Base-by-base conservation (phyloP, 2,113 vertebrate genomes). In the Cephalopholis sonnerati region DNA sequence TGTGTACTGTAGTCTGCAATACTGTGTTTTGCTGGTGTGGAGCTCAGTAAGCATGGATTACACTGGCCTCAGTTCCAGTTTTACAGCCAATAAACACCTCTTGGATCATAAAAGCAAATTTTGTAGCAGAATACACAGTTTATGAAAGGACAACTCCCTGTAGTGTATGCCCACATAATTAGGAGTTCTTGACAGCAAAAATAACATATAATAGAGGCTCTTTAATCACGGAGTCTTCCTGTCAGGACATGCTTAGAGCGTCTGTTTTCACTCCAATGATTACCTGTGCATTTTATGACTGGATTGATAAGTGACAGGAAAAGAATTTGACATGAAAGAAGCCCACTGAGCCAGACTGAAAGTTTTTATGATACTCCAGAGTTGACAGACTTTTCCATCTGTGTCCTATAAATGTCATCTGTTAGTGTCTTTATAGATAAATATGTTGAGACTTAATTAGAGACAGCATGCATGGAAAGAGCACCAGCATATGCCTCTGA, bases 251-350 rank as follows among this genome's bases (percentile, higher is more conserved):
- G 86, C 61, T 16, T 1, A 12, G 5, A 72, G 62, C 29, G 25
- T 77, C 79, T 87, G 73, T 66, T 66, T 79, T 83, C 36, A 68
- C 61, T 29, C 36, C 11, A 1, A 62, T 61, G 55, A 57, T 67
- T 16, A 68, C 44, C 29, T 46, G 36, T 44, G 67, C 17, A 18
- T 69, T 59, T 58, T 68, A 54, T 64, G 71, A 48, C 36, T 58
- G 17, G 67, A 65, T 24, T 70, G 44, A 77, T 74, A 71, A 29
- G 41, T 61, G 57, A 18, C 25, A 9, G 17, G 4, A 17, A 51
- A 64, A 64, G 20, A 51, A 51, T 20, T 22, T 50, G 41, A 68
- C 16, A 59, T 46, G 16, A 9, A 62, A 51, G 11, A n/a, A 61
- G 20, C 24, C n/a, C 29, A 57, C 5, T 57, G 4, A 50, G 27